These are phyloP conservation scores for Drosophila peninsularis DNA, from an alignment of 2,888 invertebrate species.

Conservation along the genomic window DNA sequence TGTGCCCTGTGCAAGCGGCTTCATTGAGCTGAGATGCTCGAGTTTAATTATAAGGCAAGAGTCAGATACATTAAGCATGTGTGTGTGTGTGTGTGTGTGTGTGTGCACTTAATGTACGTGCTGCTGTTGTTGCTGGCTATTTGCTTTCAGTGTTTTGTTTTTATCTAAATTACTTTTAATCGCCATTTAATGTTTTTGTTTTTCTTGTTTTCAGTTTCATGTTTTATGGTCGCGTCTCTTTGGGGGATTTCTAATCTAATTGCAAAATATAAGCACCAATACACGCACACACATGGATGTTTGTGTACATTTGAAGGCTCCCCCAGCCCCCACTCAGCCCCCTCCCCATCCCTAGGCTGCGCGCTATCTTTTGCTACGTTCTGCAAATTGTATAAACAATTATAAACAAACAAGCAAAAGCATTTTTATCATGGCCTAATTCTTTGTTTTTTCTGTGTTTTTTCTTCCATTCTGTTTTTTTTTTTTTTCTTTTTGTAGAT, in stretches of 20 bases:
- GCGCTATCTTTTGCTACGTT: conserved; percentile 61
- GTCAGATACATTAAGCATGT: conserved; percentile 6
- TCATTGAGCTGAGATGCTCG: conserved; percentile 16
- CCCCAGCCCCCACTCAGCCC: not conserved
- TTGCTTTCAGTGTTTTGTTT: conserved; percentile 61
- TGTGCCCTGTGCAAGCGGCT: not conserved
- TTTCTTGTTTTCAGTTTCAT: conserved; percentile 68
- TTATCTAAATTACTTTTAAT: conserved; percentile 81
- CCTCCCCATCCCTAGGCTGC: conserved; percentile 45
- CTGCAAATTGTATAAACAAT: conserved; percentile 76
- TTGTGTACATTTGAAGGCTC: conserved; percentile 68
- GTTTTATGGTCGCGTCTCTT: conserved; percentile 72
- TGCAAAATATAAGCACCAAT: conserved; percentile 68
- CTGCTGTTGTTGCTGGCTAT: conserved; percentile 46
- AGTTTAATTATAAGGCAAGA: conserved; percentile 8
- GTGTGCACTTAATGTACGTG: conserved; percentile 1
- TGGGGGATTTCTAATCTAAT: conserved; percentile 73
- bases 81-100: conserved; percentile 1
- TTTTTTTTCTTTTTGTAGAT: conserved; percentile 42
- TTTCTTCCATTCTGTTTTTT: not conserved
- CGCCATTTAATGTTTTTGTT: conserved; percentile 82
- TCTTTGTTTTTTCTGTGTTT: conserved; percentile 21
- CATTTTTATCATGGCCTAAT: conserved; percentile 74
- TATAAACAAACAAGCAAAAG: conserved; percentile 72
- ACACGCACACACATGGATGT: conserved; percentile 38